These are phyloP conservation scores for Prochilodus magdalenae DNA, from an alignment of 2,113 vertebrate species.

Conservation along the genomic window DNA sequence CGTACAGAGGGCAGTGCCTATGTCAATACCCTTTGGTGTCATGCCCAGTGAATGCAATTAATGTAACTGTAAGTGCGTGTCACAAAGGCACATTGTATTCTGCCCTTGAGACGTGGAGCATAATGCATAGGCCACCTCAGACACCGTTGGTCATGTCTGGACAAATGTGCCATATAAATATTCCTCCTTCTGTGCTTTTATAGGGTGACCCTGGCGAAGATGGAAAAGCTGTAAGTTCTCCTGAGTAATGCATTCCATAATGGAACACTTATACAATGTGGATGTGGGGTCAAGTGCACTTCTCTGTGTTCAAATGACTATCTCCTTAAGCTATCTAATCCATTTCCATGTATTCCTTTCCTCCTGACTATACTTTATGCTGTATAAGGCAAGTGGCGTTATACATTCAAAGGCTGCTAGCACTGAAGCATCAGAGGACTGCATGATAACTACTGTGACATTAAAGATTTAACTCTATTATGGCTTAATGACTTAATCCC, in stretches of 20 bases:
- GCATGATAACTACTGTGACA: not conserved
- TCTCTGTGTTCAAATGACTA: slow-evolving; percentile 13
- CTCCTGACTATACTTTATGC: not conserved
- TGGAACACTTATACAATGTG: slow-evolving; percentile 23
- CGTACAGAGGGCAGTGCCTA: not conserved
- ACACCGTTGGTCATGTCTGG: slow-evolving; percentile 28
- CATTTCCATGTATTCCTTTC: slow-evolving; percentile 2
- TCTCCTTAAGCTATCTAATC: not conserved
- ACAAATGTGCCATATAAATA: slow-evolving; percentile 44
- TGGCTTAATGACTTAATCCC: not conserved
- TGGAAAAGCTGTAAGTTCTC: slow-evolving; percentile 85
- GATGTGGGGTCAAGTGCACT: slow-evolving; percentile 32
- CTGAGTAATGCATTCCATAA: slow-evolving; percentile 20
- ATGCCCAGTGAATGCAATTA: slow-evolving; percentile 12
- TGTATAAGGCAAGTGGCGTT: not conserved
- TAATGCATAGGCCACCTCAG: slow-evolving; percentile 29
- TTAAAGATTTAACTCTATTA: no score
- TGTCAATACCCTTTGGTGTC: slow-evolving; percentile 14
- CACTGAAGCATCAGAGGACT: not conserved
- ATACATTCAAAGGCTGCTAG: not conserved
- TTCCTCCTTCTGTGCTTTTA: slow-evolving; percentile 43
- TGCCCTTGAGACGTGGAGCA: slow-evolving; percentile 44
- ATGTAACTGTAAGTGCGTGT: slow-evolving; percentile 21
- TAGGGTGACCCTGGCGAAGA: slow-evolving; percentile 95
- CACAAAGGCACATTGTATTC: slow-evolving; percentile 32